Percentiles rank a stretch among this genome's conserved stretches.
Evolutionary conservation across 1,140 invertebrate species (phyloP).

Genomic region (Drosophila punjabiensis): DNA sequence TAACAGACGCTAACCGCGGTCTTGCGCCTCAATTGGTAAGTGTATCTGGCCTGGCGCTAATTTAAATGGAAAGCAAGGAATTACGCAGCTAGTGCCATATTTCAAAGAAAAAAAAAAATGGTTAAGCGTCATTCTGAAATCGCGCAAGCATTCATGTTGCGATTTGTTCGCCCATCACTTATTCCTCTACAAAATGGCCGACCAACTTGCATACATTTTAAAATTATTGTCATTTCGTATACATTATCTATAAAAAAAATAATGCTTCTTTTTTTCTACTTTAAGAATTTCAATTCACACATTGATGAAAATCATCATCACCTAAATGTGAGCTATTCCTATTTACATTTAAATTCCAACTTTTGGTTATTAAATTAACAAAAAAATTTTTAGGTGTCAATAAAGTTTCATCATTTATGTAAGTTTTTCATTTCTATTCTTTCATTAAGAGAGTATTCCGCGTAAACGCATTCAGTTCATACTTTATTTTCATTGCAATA

Average conservation of each 20-base stretch:
- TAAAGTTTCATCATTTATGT: no score
- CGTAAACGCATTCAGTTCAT: no score
- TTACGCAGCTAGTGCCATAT: not conserved
- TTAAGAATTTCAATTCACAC: not conserved
- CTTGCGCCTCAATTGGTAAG: conserved; percentile 31
- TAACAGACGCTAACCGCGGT: conserved; percentile 5
- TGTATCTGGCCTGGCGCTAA: not conserved
- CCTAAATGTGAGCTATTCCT: no score
- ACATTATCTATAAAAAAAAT: not conserved
- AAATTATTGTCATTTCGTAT: not conserved
- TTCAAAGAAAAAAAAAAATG: not conserved
- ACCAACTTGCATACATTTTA: not conserved
- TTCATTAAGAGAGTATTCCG: no score
- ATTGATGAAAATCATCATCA: not conserved
- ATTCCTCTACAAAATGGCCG: not conserved
- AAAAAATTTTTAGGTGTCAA: no score
- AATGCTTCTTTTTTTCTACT: not conserved
- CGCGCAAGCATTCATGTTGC: not conserved
- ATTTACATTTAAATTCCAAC: no score
- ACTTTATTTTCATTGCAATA: no score
- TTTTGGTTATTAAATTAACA: no score
- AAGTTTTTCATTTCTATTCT: no score
- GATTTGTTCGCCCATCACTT: not conserved
- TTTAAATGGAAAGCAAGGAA: not conserved
- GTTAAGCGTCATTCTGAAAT: not conserved